A percentile compares a stretch with the other conserved stretches of the same genome.
Evolutionary conservation across 2,888 invertebrate genomes (phyloP).

Genomic region (Dicyrtoma fusca): DNA sequence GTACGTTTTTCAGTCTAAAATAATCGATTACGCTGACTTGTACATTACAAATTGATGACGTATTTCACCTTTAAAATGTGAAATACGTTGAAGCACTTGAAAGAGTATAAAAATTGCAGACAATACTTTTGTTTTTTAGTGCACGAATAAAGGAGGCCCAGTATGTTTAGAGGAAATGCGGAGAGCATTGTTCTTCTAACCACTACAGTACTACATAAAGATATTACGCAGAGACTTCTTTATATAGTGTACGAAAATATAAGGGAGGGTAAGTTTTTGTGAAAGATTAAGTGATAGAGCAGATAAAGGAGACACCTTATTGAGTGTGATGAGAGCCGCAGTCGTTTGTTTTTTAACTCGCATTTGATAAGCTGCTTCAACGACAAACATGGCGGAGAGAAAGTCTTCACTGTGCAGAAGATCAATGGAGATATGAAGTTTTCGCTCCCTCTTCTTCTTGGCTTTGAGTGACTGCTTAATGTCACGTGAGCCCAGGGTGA

Average conservation of each 20-base stretch:
- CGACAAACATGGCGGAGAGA: constrained; percentile 50
- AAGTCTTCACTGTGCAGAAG: constrained; percentile 55
- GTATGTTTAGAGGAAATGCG: too few species aligned
- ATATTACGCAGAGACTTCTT: too few species aligned
- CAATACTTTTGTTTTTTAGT: too few species aligned
- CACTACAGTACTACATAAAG: too few species aligned
- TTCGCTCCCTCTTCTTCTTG: constrained; percentile 77
- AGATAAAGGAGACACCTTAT: constrained; percentile 35
- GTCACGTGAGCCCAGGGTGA: constrained; percentile 81
- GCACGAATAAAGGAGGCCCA: too few species aligned
- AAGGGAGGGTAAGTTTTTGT: not conserved
- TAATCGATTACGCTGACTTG: too few species aligned
- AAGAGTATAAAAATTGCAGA: too few species aligned
- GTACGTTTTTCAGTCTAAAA: not conserved
- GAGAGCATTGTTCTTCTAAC: too few species aligned
- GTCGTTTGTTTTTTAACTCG: constrained; percentile 49
- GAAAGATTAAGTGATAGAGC: not conserved
- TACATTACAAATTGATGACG: too few species aligned
- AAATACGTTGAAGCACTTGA: too few species aligned
- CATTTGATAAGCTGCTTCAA: constrained; percentile 54
- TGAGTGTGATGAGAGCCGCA: constrained; percentile 46
- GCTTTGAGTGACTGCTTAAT: constrained; percentile 82
- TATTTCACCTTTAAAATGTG: too few species aligned
- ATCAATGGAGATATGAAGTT: constrained; percentile 64
- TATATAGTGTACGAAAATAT: too few species aligned